Evolutionary conservation across 2,888 invertebrate species (phyloP), one percentile per base, ranked within the genome.

Genomic region (Lampropteryx suffumata): DNA sequence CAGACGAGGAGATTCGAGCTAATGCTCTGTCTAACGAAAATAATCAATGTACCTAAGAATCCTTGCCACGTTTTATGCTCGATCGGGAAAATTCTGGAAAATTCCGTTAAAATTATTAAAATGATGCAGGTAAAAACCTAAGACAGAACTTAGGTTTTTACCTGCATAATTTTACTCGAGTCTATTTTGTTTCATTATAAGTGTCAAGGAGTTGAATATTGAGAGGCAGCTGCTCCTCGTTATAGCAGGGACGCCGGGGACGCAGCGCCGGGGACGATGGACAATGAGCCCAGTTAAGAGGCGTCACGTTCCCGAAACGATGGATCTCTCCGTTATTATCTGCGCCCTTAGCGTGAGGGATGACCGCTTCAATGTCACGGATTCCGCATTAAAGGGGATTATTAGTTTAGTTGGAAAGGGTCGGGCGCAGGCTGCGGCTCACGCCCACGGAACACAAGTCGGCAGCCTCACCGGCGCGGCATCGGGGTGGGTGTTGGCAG

Each of bases 251-350:
- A 13, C 11, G 21, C 5, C 21, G 3, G 21, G 3, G 32, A 13
- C 41, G 41, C 30, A 29, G 12, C 10, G 39, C 4, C n/a, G 24
- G 30, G 34, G 27, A 12, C 26, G 36, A 27, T 24, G 28, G 51
- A 40, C 50, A 46, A 50, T 55, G 50, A 55, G 57, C 57, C 35
- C 37, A 39, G 57, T 53, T 53, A 55, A 39, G 43, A 44, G 40
- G 55, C 42, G 49, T 55, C 60, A 60, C 60, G 60, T 57, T 42
- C 49, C 37, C 50, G 24, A 42, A 49, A 39, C 42, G 45, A 40
- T 30, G 36, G 51, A 41, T 54, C 48, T 30, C 27, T 2, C 34
- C 12, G 21, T 46, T 45, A 32, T 46, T 47, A 50, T 50, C 40
- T 27, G 34, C 30, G 42, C 32, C 37, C 41, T 24, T 35, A 13